Percentiles rank a stretch among this genome's conserved stretches.
Evolutionary conservation across 2,888 invertebrate species (phyloP).

Genomic region (Mimumesa dahlbomi): DNA sequence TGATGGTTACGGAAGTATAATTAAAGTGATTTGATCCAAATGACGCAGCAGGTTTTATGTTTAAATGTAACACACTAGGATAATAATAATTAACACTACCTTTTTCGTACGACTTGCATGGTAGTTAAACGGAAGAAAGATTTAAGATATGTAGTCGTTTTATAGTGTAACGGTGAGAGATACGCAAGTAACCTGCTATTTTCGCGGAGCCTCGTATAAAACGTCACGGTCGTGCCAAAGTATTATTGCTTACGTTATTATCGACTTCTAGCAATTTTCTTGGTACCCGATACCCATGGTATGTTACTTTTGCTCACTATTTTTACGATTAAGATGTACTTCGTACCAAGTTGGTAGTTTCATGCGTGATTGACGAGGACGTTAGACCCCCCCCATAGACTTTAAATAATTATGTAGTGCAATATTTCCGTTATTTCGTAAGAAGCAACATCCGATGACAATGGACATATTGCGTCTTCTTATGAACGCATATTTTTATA

Average conservation of each 20-base stretch:
- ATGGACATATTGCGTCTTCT: background rate
- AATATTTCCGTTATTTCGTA: slow-evolving; percentile 18
- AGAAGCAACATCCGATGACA: background rate
- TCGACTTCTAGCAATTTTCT: slow-evolving; percentile 4
- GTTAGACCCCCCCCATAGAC: too few relatives aligned
- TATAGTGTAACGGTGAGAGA: too few relatives aligned
- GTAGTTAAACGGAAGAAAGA: too few relatives aligned
- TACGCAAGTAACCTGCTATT: background rate
- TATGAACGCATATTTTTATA: slow-evolving; percentile 9
- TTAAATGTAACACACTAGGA: too few relatives aligned
- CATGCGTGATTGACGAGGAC: background rate
- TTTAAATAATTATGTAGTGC: slow-evolving; percentile 23
- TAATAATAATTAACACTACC: too few relatives aligned
- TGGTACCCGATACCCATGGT: slow-evolving; percentile 13
- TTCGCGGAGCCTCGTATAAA: background rate
- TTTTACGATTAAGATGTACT: slow-evolving; percentile 3
- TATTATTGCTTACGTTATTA: slow-evolving; percentile 10
- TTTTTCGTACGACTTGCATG: too few relatives aligned
- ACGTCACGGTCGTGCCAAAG: slow-evolving; percentile 20
- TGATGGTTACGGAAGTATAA: background rate
- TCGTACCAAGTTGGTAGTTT: slow-evolving; percentile 2
- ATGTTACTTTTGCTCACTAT: slow-evolving; percentile 1
- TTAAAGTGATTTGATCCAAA: background rate
- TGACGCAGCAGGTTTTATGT: too few relatives aligned
- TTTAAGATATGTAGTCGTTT: background rate